phyloP scores from a whole-genome alignment of 2,888 invertebrate genomes.

The Eueremaeus valkanovi region DNA sequence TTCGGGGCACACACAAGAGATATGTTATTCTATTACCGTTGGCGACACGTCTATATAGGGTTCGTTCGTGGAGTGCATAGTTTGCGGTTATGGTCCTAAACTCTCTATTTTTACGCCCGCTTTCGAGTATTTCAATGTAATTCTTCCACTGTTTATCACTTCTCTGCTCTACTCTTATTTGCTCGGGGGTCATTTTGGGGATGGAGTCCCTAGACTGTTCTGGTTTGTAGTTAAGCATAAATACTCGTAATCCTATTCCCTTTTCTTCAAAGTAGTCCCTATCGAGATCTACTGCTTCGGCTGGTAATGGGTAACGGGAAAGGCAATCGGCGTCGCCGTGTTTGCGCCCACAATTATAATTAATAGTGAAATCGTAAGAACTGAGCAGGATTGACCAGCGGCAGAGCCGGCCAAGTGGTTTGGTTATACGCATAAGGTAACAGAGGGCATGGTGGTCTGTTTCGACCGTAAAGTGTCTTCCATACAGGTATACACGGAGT shows the following conservation, averaged over 20 bases:
- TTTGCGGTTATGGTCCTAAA: too few relatives aligned
- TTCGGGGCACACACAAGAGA: background rate
- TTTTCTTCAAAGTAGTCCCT: background rate
- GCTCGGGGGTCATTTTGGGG: too few relatives aligned
- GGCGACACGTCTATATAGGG: too few relatives aligned
- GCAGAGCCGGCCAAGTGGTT: background rate
- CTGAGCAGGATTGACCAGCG: background rate
- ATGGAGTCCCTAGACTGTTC: too few relatives aligned
- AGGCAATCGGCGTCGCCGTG: constrained; percentile 25
- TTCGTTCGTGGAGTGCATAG: too few relatives aligned
- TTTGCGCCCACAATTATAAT: background rate
- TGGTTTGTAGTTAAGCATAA: background rate
- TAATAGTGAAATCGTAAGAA: background rate
- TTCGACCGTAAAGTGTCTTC: too few relatives aligned
- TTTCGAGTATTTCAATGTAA: too few relatives aligned
- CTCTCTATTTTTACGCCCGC: too few relatives aligned
- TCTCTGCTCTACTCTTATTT: too few relatives aligned
- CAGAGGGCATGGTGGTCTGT: constrained; percentile 3
- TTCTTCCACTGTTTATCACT: too few relatives aligned
- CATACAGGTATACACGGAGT: too few relatives aligned
- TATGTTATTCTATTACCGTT: background rate
- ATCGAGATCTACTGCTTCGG: background rate
- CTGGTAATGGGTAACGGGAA: background rate
- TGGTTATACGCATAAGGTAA: background rate
- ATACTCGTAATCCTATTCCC: background rate